phyloP scores from a whole-genome alignment of 1,140 invertebrate genomes.

The Asbolus verrucosus region DNA sequence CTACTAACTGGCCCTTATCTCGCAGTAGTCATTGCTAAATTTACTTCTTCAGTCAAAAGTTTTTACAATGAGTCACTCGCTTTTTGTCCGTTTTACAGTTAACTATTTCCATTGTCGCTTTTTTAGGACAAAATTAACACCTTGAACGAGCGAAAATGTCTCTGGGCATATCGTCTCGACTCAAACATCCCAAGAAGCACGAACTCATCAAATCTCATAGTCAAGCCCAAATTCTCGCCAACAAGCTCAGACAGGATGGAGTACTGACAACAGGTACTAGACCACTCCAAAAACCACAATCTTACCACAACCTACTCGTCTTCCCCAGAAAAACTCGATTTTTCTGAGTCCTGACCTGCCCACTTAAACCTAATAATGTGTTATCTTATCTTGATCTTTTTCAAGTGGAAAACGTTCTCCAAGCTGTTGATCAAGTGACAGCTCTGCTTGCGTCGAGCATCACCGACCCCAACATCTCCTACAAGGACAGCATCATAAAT shows the following conservation, averaged over 20 bases:
- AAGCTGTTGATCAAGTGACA: slow-evolving; percentile 64
- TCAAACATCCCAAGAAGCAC: slow-evolving; percentile 63
- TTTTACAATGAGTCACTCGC: slow-evolving; percentile 53
- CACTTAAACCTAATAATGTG: background rate
- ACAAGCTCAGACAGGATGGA: slow-evolving; percentile 63
- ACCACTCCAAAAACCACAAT: too few species aligned
- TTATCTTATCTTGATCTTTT: slow-evolving; percentile 43
- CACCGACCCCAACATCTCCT: slow-evolving; percentile 54
- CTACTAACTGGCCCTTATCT: background rate
- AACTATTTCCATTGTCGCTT: slow-evolving; percentile 2
- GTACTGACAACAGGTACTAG: slow-evolving; percentile 62
- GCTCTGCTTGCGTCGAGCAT: slow-evolving; percentile 58
- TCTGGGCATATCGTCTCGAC: slow-evolving; percentile 62
- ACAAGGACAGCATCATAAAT: slow-evolving; percentile 62
- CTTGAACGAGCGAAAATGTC: slow-evolving; percentile 60
- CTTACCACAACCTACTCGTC: background rate
- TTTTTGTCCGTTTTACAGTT: slow-evolving; percentile 49
- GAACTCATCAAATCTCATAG: slow-evolving; percentile 63
- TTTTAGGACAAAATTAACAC: slow-evolving; percentile 40
- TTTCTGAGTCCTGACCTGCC: slow-evolving; percentile 9
- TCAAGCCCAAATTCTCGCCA: slow-evolving; percentile 63
- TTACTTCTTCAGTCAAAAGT: slow-evolving; percentile 38
- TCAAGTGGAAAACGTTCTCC: slow-evolving; percentile 63
- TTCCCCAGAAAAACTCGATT: background rate
- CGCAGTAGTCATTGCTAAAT: background rate